phyloP scores from a whole-genome alignment of 2,888 invertebrate genomes.

The Nemurella pictetii region DNA sequence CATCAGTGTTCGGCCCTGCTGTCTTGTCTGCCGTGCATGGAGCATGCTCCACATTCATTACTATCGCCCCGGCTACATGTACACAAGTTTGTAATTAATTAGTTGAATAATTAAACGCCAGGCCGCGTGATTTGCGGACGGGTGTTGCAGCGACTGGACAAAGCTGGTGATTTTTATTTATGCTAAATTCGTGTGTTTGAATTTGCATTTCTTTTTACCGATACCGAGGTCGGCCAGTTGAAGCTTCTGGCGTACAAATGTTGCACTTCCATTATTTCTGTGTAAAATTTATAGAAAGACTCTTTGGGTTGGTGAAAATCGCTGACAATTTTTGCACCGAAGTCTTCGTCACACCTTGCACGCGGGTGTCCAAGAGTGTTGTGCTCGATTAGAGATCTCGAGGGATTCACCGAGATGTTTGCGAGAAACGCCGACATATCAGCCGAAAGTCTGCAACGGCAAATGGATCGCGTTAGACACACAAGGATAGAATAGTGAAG shows the following conservation, averaged over 20 bases:
- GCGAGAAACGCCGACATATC: too few species aligned
- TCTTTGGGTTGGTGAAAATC: too few species aligned
- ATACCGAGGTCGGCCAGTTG: neutral
- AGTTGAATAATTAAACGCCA: neutral
- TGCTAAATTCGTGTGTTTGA: neutral
- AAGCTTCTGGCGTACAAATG: neutral
- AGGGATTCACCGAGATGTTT: too few species aligned
- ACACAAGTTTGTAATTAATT: conserved; percentile 3
- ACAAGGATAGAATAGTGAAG: too few species aligned
- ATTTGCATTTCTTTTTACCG: neutral
- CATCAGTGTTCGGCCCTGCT: neutral
- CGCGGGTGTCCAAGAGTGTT: too few species aligned
- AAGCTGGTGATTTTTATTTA: neutral
- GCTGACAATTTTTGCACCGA: too few species aligned
- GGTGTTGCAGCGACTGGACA: too few species aligned
- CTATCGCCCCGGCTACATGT: neutral
- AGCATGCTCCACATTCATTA: neutral
- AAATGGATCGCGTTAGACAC: too few species aligned
- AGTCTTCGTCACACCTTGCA: too few species aligned
- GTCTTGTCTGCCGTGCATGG: neutral
- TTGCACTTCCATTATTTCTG: neutral
- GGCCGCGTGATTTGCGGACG: neutral
- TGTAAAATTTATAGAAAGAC: too few species aligned
- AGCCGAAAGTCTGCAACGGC: too few species aligned
- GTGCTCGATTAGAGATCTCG: too few species aligned